These are phyloP conservation scores for Astatoreochromis straeleni DNA, from an alignment of 2,113 vertebrate species.

Conservation along the genomic window DNA sequence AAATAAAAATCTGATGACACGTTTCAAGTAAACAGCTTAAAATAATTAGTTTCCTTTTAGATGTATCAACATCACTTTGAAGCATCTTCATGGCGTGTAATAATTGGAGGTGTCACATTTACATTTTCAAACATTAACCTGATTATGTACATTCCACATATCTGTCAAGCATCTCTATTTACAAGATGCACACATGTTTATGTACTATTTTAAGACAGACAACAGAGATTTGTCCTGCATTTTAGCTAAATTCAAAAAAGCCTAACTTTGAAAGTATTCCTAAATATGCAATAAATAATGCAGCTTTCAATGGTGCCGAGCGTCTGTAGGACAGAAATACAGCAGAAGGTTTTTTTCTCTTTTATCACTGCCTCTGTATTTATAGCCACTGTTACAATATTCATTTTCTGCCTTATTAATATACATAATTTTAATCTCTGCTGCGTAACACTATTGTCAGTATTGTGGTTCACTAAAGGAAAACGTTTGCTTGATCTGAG, in stretches of 20 bases:
- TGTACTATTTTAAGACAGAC: not conserved
- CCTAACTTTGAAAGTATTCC: not conserved
- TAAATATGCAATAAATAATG: constrained; percentile 37
- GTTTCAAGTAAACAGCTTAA: not conserved
- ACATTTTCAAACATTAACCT: constrained; percentile 9
- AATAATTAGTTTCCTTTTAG: not conserved
- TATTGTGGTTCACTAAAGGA: not conserved
- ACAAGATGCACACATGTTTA: constrained; percentile 2
- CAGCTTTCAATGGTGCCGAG: not conserved
- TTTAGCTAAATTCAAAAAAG: constrained; percentile 15
- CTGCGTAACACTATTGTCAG: not conserved
- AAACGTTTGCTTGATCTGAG: not conserved
- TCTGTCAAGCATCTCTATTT: not conserved
- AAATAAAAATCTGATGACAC: not conserved
- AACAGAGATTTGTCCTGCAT: not conserved
- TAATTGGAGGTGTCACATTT: not conserved
- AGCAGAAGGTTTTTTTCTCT: not conserved
- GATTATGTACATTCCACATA: constrained; percentile 13
- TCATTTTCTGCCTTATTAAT: not conserved
- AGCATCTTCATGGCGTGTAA: not conserved
- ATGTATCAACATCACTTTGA: not conserved
- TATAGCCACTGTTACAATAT: not conserved
- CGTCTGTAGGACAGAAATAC: constrained; percentile 5
- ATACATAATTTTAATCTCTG: not conserved
- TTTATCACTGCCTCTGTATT: not conserved